A percentile compares a stretch with the other conserved stretches of the same genome.
These are phyloP conservation scores for Nymphalis io DNA, from an alignment of 1,140 invertebrate species.

Conservation along the genomic window DNA sequence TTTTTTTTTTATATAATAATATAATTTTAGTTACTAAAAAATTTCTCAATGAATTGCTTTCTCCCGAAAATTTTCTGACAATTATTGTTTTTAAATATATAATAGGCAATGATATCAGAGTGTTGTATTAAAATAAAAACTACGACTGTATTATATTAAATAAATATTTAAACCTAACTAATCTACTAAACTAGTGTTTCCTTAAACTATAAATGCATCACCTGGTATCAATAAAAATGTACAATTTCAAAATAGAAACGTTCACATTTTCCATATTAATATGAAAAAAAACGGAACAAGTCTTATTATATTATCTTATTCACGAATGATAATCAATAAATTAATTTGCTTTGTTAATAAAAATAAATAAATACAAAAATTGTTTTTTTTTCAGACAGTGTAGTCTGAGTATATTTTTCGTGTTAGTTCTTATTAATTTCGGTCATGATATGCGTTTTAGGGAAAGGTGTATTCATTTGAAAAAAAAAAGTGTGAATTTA, in stretches of 20 bases:
- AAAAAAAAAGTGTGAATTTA: too few species aligned
- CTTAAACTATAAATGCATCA: slow-evolving; percentile 64
- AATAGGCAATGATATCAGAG: neutral
- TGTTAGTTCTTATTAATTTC: too few species aligned
- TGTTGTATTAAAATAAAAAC: neutral
- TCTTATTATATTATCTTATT: neutral
- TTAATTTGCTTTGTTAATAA: slow-evolving; percentile 8
- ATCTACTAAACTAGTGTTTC: slow-evolving; percentile 11
- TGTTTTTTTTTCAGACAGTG: too few species aligned
- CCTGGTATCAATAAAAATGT: slow-evolving; percentile 65
- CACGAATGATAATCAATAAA: neutral
- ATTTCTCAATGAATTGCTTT: too few species aligned
- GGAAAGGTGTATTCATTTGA: too few species aligned
- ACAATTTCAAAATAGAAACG: slow-evolving; percentile 44
- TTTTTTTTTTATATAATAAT: neutral
- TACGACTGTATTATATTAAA: slow-evolving; percentile 6
- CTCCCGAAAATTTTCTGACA: too few species aligned
- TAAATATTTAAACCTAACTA: slow-evolving; percentile 9
- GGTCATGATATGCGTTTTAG: too few species aligned
- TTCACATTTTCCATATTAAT: neutral
- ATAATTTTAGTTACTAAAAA: slow-evolving; percentile 15
- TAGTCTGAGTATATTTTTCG: too few species aligned
- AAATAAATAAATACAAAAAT: too few species aligned
- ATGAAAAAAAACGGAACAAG: neutral
- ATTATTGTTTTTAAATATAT: neutral